Evolutionary conservation across 1,140 invertebrate genomes (phyloP).

Genomic region (Papilio machaon): DNA sequence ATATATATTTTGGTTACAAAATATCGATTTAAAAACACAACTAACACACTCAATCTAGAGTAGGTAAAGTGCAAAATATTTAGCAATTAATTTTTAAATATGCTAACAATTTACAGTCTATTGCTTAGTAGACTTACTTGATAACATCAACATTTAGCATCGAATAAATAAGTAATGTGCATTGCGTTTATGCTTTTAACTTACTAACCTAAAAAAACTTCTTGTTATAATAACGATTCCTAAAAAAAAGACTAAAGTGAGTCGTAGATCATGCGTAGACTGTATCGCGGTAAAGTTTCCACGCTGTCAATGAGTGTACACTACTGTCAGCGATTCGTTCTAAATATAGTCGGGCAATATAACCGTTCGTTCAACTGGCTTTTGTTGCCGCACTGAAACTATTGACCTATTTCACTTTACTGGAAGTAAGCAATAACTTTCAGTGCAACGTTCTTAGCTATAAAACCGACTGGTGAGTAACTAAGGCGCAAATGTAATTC

Average conservation of each 20-base stretch:
- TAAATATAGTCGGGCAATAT: conserved; percentile 72
- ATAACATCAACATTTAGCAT: too few species aligned
- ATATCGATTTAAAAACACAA: background rate
- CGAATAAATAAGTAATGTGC: too few species aligned
- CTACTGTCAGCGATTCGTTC: conserved; percentile 53
- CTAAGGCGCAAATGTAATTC: conserved; percentile 45
- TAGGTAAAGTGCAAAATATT: background rate
- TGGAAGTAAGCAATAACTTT: conserved; percentile 80
- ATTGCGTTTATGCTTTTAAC: too few species aligned
- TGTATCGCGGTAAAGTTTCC: conserved; percentile 24
- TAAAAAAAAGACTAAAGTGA: background rate
- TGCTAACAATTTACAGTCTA: too few species aligned
- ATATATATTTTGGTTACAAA: background rate
- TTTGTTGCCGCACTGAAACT: conserved; percentile 80
- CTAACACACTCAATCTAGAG: too few species aligned
- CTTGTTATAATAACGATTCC: background rate
- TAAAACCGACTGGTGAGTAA: conserved; percentile 69
- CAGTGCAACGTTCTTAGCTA: conserved; percentile 69
- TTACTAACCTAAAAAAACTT: background rate
- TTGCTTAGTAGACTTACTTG: too few species aligned
- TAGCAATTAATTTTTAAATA: background rate
- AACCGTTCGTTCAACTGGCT: conserved; percentile 72
- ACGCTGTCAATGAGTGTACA: conserved; percentile 33
- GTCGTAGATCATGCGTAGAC: background rate
- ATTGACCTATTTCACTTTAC: conserved; percentile 80